phyloP scores from a whole-genome alignment of 2,888 invertebrate genomes.

The Eudasyphora cyanicolor region DNA sequence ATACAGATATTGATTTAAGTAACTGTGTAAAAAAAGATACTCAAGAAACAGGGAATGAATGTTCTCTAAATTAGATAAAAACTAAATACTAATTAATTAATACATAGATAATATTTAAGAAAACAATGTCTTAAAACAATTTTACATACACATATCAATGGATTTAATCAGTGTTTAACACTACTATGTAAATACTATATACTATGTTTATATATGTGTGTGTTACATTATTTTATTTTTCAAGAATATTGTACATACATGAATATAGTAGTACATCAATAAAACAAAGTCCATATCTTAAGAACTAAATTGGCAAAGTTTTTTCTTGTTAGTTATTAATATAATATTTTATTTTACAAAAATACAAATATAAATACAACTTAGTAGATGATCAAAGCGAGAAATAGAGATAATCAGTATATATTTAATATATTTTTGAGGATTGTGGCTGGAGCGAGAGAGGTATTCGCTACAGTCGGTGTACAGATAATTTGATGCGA shows the following conservation, averaged over 20 bases:
- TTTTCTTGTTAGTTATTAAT: slow-evolving; percentile 6
- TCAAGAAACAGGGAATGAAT: slow-evolving; percentile 22
- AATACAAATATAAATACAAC: slow-evolving; percentile 32
- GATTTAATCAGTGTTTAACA: slow-evolving; percentile 44
- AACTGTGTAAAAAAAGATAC: neutral
- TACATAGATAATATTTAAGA: neutral
- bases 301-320: slow-evolving; percentile 50
- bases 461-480: too few species aligned
- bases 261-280: too few species aligned
- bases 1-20: too few species aligned
- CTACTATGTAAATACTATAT: too few species aligned
- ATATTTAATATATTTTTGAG: neutral
- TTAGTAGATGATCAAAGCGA: neutral
- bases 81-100: slow-evolving; percentile 21
- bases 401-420: neutral
- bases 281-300: slow-evolving; percentile 39
- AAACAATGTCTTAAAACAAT: slow-evolving; percentile 8
- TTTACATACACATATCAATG: neutral
- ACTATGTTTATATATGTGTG: neutral
- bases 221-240: too few species aligned
- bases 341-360: slow-evolving; percentile 24
- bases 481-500: neutral
- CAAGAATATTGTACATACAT: neutral
- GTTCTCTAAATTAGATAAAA: neutral
- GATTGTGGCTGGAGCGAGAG: neutral